These are phyloP conservation scores for Ascaphus truei DNA, from an alignment of 2,113 vertebrate genomes.

Conservation along the genomic window DNA sequence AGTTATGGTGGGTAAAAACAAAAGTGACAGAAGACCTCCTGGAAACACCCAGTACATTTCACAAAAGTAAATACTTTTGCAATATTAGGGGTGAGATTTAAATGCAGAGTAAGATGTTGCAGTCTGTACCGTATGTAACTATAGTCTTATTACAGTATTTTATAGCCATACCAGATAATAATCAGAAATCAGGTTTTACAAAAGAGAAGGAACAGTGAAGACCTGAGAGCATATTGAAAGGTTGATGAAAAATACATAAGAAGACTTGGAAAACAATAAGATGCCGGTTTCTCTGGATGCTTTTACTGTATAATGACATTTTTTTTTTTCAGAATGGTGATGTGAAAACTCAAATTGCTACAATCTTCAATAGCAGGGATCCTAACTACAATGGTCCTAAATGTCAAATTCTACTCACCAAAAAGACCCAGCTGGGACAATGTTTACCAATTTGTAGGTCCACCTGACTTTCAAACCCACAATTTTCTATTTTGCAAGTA, in stretches of 20 bases:
- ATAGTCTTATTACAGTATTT: no score
- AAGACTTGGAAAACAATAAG: not conserved
- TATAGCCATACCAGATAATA: not conserved
- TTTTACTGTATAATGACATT: not conserved
- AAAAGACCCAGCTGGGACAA: not conserved
- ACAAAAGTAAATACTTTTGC: no score
- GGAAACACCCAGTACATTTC: no score
- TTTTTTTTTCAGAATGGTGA: not conserved
- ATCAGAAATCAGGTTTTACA: no score
- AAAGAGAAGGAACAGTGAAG: no score
- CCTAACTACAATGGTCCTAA: not conserved
- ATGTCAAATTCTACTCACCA: not conserved
- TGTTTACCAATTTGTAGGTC: not conserved
- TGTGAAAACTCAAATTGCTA: constrained; percentile 5
- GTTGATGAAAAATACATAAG: no score
- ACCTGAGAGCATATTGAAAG: no score
- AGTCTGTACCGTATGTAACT: no score
- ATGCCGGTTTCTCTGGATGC: not conserved
- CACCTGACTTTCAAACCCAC: not conserved
- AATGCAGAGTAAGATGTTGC: no score
- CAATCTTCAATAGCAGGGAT: not conserved
- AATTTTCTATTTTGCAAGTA: not conserved
- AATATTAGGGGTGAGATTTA: no score
- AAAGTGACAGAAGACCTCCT: no score
- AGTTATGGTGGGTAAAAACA: no score